Evolutionary conservation across 1,140 invertebrate genomes (phyloP), one percentile per base, ranked within the genome.

Genomic region (Bradysia coprophila): DNA sequence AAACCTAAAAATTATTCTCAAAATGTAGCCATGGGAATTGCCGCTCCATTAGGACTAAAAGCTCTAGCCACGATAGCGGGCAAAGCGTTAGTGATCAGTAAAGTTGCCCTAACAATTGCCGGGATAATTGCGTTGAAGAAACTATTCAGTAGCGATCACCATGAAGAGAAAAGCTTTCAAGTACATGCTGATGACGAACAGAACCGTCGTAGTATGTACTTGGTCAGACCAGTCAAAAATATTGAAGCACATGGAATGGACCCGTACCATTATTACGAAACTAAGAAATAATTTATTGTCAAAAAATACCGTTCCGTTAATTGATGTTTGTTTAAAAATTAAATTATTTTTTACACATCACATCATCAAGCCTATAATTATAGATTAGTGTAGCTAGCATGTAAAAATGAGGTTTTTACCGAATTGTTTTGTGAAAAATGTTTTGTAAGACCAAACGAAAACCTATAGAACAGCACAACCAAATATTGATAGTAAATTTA

Each of bases 51-150:
- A 41, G 59, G 66, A 4, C 56, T 76, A 43, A 76, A 76, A 59
- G 70, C 71, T 9, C 53, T 77, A 43, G 74, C 72, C 24, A 64
- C 74, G 4, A 73, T 77, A 42, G 74, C 75, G 13, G 73, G 71
- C 19, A 76, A 78, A 57, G 73, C 75, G 2, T 55, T 78, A 19
- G 67, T 78, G 38, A 73, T 75, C 45, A 75, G 73, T 55, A 78
- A 78, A 52, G 68, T 76, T 36, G 75, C 75, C 1, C 54, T 78
- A 24, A 74, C 75, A 32, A 76, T 78, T 44, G 71, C 75, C 38
- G 72, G 74, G 32, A 73, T 75, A 28, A 74, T 77, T 44, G 74
- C 72, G 20, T 61, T 78, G 21, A 78, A 76, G 61, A 77, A 77
- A 53, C 61, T 77, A 44, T 76, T 76, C 56, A 70, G 73, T 41